phyloP scores from a whole-genome alignment of 2,113 vertebrate genomes.

The Casuarius casuarius region DNA sequence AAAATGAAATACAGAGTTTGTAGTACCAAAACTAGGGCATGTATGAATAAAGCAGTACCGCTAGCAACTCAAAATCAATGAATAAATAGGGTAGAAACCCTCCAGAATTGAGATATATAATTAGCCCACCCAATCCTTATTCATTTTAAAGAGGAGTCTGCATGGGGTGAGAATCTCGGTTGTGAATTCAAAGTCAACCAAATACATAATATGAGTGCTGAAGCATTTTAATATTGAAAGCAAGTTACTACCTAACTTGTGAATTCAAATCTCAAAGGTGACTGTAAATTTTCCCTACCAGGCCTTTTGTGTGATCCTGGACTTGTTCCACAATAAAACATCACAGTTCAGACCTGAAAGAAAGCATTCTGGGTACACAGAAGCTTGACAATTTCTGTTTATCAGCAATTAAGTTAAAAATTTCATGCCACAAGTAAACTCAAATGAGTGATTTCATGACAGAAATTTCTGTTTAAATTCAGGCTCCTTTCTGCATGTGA shows the following conservation, averaged over 20 bases:
- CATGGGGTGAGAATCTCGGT: fast-evolving
- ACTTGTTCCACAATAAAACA: background rate
- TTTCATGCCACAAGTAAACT: background rate
- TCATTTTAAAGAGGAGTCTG: background rate
- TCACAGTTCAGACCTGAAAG: background rate
- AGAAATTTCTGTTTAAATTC: background rate
- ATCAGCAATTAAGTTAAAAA: background rate
- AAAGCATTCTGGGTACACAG: fast-evolving
- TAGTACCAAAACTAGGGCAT: background rate
- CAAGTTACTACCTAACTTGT: background rate
- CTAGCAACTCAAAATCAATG: background rate
- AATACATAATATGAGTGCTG: fast-evolving
- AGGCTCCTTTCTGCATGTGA: background rate
- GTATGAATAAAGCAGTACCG: background rate
- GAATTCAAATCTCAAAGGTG: background rate
- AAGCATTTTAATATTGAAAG: background rate
- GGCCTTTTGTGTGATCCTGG: fast-evolving
- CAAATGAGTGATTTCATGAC: background rate
- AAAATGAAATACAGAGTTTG: background rate
- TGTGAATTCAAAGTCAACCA: background rate
- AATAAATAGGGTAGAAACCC: background rate
- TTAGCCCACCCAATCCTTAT: background rate
- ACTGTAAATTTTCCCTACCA: background rate
- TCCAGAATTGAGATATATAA: fast-evolving
- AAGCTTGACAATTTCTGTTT: background rate